Evolutionary conservation across 2,888 invertebrate species (phyloP), one percentile per base, ranked within the genome.

Genomic region (Panorpa germanica): DNA sequence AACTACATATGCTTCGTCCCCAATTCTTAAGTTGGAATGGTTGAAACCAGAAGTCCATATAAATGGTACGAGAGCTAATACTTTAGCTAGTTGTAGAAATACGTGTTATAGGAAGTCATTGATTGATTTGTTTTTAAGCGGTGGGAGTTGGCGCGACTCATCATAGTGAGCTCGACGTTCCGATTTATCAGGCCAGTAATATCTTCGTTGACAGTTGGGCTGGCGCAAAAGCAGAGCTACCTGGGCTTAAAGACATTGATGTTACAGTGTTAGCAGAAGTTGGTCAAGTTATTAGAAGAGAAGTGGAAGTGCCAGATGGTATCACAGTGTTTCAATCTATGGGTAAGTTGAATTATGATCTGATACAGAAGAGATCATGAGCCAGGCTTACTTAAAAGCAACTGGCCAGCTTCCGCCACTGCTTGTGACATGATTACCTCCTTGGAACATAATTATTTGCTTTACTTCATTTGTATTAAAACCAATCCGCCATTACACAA

Each of bases 281-380:
- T 28, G 70, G 69, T 9, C 57, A 57, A 34, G 45, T 68, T 3
- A 59, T 68, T 15, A 41, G 45, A 7, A 55, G 53, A 11, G 41
- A 39, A 3, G 45, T 49, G 31, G 40, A 46, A 14, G 36, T 39
- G 21, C 49, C 52, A 2, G 8, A 29, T 17, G 44, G 50, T 25
- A 51, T 60, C 3, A 65, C 67, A 4, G 48, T 70, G n/a, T 71
- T 69, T 41, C 69, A 70, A 42, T 69, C 69, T n/a, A 49, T 70
- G 42, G 70, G 69, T 67, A 41, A 45, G 44, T 42, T 12, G 28
- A 19, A 23, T 17, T 27, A 12, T 28, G 10, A 25, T 8, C 11
- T 8, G 28, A 12, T 14, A 11, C 13, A 23, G 11, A 9, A 24
- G 16, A 11, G 19, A 15, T 31, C 23, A 19, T 13, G 15, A 16